Conservation (phyloP, 2,113 vertebrate genomes). For the Felis chaus region DNA sequence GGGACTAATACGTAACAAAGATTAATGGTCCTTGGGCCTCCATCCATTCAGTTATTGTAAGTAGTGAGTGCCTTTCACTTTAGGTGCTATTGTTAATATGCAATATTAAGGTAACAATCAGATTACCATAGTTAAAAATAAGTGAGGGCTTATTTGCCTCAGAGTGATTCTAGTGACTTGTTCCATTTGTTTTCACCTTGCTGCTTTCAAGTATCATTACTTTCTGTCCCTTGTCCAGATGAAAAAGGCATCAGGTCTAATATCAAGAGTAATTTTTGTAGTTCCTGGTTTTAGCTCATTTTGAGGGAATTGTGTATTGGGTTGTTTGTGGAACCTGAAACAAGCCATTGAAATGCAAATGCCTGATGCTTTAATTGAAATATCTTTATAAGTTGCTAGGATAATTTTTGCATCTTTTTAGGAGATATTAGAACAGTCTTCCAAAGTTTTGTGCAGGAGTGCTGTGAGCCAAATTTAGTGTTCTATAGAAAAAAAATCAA, state of each 20-base stretch:
- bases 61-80: not conserved
- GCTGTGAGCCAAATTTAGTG: not conserved
- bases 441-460: slow-evolving; percentile 9
- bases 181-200: slow-evolving; percentile 45
- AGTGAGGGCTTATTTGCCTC: slow-evolving; percentile 25
- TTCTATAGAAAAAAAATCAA: slow-evolving; percentile 3
- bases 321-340: slow-evolving; percentile 40
- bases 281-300: slow-evolving; percentile 1
- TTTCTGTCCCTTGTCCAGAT: slow-evolving; percentile 35
- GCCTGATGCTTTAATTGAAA: not conserved
- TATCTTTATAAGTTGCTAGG: not conserved
- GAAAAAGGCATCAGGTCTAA: not conserved
- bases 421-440: not conserved
- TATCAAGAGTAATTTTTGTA: slow-evolving; percentile 1
- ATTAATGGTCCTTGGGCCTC: not conserved
- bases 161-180: not conserved
- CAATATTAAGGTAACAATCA: slow-evolving; percentile 37
- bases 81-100: not conserved
- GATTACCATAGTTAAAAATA: slow-evolving; percentile 51
- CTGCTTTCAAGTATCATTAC: slow-evolving; percentile 28
- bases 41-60: not conserved
- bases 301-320: slow-evolving; percentile 27
- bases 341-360: slow-evolving; percentile 48
- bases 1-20: not conserved
- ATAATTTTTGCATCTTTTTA: slow-evolving; percentile 41